phyloP scores from a whole-genome alignment of 2,888 invertebrate genomes.

The Lithophane semibrunnea region DNA sequence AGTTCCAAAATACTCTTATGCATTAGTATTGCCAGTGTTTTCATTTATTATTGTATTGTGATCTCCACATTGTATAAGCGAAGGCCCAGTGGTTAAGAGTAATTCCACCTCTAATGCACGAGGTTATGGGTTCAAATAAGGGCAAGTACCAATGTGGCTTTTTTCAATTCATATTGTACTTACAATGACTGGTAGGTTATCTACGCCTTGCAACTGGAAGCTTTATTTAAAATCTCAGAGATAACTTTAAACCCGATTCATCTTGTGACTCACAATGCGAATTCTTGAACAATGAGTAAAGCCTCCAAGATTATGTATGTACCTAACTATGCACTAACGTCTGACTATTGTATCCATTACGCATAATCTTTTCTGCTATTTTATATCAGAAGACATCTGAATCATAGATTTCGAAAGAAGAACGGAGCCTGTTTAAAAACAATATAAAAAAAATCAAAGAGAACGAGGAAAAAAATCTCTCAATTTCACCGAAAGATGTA shows the following conservation, averaged over 20 bases:
- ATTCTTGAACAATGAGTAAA: slow-evolving; percentile 54
- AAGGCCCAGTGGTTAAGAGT: too few species aligned
- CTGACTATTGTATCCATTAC: too few species aligned
- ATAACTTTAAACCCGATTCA: slow-evolving; percentile 28
- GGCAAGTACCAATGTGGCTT: neutral
- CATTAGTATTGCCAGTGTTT: too few species aligned
- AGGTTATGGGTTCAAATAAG: neutral
- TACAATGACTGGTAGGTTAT: too few species aligned
- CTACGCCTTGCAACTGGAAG: neutral
- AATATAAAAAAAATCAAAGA: neutral
- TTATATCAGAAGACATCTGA: neutral
- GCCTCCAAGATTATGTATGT: slow-evolving; percentile 7
- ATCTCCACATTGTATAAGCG: neutral
- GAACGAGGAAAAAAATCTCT: neutral
- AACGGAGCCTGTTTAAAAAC: neutral
- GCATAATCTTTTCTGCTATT: neutral
- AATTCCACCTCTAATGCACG: too few species aligned
- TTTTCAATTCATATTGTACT: neutral
- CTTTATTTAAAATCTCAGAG: slow-evolving; percentile 29
- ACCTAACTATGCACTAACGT: too few species aligned
- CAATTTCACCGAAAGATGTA: neutral
- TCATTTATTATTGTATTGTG: too few species aligned
- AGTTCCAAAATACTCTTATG: too few species aligned
- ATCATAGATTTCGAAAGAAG: too few species aligned
- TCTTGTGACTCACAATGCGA: slow-evolving; percentile 56